Evolutionary conservation across 2,797 vertebrate genomes (phyloP), one percentile per base, ranked within the genome.

Genomic region (Threskiornis aethiopicus): DNA sequence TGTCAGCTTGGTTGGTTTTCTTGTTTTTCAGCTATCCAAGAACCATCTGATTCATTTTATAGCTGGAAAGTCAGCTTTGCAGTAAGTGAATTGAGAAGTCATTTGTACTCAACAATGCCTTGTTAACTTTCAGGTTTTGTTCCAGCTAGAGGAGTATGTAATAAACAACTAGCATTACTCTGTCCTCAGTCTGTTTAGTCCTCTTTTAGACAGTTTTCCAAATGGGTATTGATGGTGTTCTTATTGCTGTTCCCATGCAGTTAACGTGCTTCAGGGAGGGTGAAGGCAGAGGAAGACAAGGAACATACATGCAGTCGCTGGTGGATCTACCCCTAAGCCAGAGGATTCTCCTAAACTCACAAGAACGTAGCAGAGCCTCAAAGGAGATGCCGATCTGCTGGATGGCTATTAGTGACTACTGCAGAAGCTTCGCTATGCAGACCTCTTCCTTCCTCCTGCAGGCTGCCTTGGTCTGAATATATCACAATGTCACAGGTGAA

Each of bases 1-100:
- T 82, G 44, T 55, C 84, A 92, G 66, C 61, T 91, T 89, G 29
- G 42, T 70, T 84, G 66, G 19, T 76, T 87, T 93, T 70, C 75
- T 72, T 44, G 57, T 17, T 92, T 93, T 70, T 76, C 62, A 91
- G 58, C 72, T 89, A 42, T 61, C 79, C 46, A 70, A 89, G 71
- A 88, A 76, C 78, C 33, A 83, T 58, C 65, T 71, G 58, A 92
- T 93, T 89, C n/a, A 55, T 81, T 84, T 72, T 90, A 19, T 35
- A 89, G 73, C 80, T 84, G 90, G 67, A 65, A 82, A 89, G 44
- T 39, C 78, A 91, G 81, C 72, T 92, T 61, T 92, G 67, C 70
- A 95, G 83, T 44, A 87, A 90, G 85, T 77, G 70, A 95, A 87
- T 91, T 90, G 89, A 66, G 54, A 79, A 94, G 65, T 90, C 51